Evolutionary conservation across 2,888 invertebrate species (phyloP), one percentile per base, ranked within the genome.

Genomic region (Epicampocera succincta): DNA sequence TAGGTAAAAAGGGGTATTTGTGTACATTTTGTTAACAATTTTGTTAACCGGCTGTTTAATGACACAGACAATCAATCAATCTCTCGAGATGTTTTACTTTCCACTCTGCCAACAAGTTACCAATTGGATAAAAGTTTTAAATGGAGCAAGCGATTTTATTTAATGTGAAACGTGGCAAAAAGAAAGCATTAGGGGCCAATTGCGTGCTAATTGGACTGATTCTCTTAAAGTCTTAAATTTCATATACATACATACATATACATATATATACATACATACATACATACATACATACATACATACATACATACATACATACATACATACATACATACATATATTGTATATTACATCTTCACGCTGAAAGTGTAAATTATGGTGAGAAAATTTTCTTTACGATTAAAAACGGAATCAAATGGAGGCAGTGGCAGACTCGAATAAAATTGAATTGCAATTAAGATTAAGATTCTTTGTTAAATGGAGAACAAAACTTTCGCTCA

Each of bases 111-210:
- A 9, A 1, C 9, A 33, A 33, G 33, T 46, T 44, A 52, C 33
- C 19, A 72, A 61, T 61, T 17, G 2, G 17, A n/a, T 42, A 42
- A 61, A 9, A 42, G 25, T 2, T 17, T 60, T 17, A 72, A 60
- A 61, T 61, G 29, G 19, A 61, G 29, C 21, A 60, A 48, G 50
- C 1, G 29, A 52, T 60, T 60, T 61, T 50, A 50, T 58, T 66
- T 29, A n/a, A 66, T 58, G 66, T 40, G 50, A 42, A 50, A 29
- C 15, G 38, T 40, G 25, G 38, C 19, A 66, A 58, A 58, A 40
- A 29, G 66, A 74, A 74, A 74, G n/a, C 33, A 75, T 33, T 42
- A 42, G 58, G 50, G 48, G 19, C 52, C 52, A 72, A 42, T 29
- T 52, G 19, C 42, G n/a, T 52, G 50, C 29, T 33, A 19, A 21